Evolutionary conservation across 1,140 invertebrate genomes (phyloP).

Genomic region (Helicorthomorpha holstii): DNA sequence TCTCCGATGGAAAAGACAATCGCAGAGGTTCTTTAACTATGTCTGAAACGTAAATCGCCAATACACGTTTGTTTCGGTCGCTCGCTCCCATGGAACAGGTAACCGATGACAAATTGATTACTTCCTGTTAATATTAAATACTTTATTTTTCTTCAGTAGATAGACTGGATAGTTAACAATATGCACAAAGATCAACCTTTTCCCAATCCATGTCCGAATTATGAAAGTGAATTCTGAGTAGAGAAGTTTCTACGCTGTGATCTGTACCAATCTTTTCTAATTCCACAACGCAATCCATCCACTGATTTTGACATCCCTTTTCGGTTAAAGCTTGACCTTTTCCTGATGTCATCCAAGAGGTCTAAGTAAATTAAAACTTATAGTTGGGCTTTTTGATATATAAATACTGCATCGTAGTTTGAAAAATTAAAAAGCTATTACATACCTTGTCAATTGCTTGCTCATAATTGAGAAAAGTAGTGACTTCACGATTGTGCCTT

Average conservation of each 20-base stretch:
- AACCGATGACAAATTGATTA: background rate
- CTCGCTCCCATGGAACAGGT: background rate
- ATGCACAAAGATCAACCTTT: background rate
- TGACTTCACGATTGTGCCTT: conserved; percentile 30
- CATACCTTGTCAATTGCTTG: conserved; percentile 49
- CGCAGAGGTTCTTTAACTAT: background rate
- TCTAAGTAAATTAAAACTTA: conserved; percentile 24
- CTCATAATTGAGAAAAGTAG: conserved; percentile 41
- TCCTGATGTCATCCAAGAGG: conserved; percentile 62
- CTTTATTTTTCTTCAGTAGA: too few relatives aligned
- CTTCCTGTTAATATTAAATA: background rate
- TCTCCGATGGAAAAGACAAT: conserved; percentile 54
- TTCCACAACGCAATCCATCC: conserved; percentile 58
- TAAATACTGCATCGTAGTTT: background rate
- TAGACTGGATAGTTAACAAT: background rate
- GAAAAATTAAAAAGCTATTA: background rate
- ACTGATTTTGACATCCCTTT: conserved; percentile 16
- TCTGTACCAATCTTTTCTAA: conserved; percentile 54
- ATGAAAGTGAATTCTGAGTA: background rate
- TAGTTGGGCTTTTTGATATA: background rate
- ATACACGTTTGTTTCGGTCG: background rate
- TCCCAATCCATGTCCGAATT: background rate
- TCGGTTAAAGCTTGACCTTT: conserved; percentile 41
- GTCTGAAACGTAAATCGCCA: background rate
- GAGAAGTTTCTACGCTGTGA: conserved; percentile 31